These are phyloP conservation scores for Brachionichthys hirsutus DNA, from an alignment of 2,113 vertebrate species.

Conservation along the genomic window DNA sequence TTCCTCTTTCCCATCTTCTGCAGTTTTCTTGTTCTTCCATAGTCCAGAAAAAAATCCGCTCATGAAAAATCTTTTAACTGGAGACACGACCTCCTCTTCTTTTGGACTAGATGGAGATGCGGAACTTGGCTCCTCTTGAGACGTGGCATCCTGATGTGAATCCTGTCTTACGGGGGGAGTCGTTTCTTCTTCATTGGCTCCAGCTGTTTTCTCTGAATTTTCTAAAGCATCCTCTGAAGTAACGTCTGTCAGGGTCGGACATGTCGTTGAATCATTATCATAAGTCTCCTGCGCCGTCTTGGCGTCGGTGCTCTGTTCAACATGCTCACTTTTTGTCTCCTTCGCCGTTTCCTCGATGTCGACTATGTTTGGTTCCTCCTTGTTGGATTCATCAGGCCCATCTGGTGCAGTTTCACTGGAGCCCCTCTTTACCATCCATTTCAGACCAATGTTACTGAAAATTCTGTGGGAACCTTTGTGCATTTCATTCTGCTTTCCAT, in stretches of 20 bases:
- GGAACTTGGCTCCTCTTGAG: slow-evolving; percentile 19
- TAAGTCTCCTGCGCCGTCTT: slow-evolving; percentile 28
- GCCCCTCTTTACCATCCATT: slow-evolving; percentile 88
- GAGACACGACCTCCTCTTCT: slow-evolving; percentile 76
- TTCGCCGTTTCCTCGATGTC: slow-evolving; percentile 14
- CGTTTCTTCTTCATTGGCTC: slow-evolving; percentile 37
- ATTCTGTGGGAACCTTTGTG: slow-evolving; percentile 88
- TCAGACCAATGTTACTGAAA: slow-evolving; percentile 89
- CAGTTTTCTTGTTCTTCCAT: slow-evolving; percentile 83
- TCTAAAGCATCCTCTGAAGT: slow-evolving; percentile 41
- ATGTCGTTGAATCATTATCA: slow-evolving; percentile 54
- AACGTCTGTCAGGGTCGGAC: slow-evolving; percentile 49
- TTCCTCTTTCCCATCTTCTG: slow-evolving; percentile 67
- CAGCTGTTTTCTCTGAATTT: slow-evolving; percentile 36
- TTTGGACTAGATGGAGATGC: slow-evolving; percentile 63
- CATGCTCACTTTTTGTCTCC: slow-evolving; percentile 17
- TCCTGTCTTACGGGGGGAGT: slow-evolving; percentile 25
- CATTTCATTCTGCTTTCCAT: slow-evolving; percentile 73
- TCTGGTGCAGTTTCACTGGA: slow-evolving; percentile 72
- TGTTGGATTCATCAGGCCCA: slow-evolving; percentile 68
- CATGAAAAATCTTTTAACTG: slow-evolving; percentile 88
- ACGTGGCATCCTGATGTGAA: slow-evolving; percentile 5
- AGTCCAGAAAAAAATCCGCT: slow-evolving; percentile 85
- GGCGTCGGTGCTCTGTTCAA: slow-evolving; percentile 19
- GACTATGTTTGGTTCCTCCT: slow-evolving; percentile 53